Evolutionary conservation across 2,113 vertebrate species (phyloP), one percentile per base, ranked within the genome.

Genomic region (Eurypyga helias): DNA sequence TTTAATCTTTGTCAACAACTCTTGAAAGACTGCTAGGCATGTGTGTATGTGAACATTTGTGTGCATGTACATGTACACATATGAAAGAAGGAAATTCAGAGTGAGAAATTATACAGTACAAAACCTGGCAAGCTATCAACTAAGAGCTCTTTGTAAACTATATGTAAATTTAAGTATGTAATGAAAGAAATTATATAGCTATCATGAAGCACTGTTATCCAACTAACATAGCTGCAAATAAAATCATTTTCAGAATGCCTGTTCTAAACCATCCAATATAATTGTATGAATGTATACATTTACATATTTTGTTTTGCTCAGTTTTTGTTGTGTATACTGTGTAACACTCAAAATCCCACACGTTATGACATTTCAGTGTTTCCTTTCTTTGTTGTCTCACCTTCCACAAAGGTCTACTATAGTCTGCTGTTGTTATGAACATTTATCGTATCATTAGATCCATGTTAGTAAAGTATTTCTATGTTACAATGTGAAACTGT

Each of bases 91-190:
- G n/a, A 76, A 72, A 19, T 38, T 83, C 38, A 77, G 28, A 67
- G 10, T 0, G 0, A 73, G 16, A 81, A 46, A n/a, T 13, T 43
- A 49, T 25, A 26, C 2, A 43, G 12, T 33, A 33, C 4, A 25
- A 76, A 38, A 54, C 2, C n/a, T 25, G 9, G 7, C 48, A 86
- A 90, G 3, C 6, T 57, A 13, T 49, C 65, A 71, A 57, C 23
- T 49, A 72, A 72, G 29, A 69, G 86, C 70, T 69, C 8, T 9
- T 45, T 52, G 21, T 18, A 51, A 73, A 77, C 10, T 21, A 14
- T 23, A 36, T 0, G 0, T 38, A 79, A 67, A 86, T 67, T 34
- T 4, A n/a, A 6, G 29, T 46, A 64, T 38, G 3, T 7, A 60
- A 46, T 28, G 13, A 55, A 17, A 90, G 49, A 61, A 76, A 92